A percentile compares a stretch with the other conserved stretches of the same genome.
Conservation (phyloP, 2,797 vertebrate genomes). For the Remorina albescens region DNA sequence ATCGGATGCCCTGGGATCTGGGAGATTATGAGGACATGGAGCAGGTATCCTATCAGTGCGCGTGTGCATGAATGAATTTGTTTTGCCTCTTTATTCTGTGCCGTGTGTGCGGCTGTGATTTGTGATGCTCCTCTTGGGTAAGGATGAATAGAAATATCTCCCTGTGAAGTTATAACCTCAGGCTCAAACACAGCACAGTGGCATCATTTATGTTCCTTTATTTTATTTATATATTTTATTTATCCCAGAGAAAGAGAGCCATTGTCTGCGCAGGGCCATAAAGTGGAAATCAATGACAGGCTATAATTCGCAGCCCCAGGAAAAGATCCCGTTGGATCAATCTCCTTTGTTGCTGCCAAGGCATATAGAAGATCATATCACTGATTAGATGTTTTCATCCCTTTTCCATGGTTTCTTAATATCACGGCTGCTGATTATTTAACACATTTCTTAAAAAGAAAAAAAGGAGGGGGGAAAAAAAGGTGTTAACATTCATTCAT, state of each 20-base stretch:
- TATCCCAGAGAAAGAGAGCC: conserved; percentile 56
- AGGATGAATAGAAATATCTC: conserved; percentile 67
- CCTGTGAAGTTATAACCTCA: conserved; percentile 62
- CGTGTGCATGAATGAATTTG: conserved; percentile 63
- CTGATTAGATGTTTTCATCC: conserved; percentile 1
- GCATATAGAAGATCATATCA: conserved; percentile 30
- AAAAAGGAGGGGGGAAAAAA: too few relatives aligned
- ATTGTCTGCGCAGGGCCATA: conserved; percentile 68
- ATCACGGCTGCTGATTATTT: background rate
- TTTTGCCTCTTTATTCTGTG: conserved; percentile 46
- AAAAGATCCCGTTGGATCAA: conserved; percentile 65
- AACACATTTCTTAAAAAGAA: conserved; percentile 9
- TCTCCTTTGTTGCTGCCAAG: conserved; percentile 50
- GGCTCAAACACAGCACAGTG: conserved; percentile 65
- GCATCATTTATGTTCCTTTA: conserved; percentile 65
- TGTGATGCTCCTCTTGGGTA: conserved; percentile 53
- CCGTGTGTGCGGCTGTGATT: conserved; percentile 62
- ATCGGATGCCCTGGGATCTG: conserved; percentile 49
- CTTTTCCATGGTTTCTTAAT: background rate
- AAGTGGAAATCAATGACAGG: conserved; percentile 77
- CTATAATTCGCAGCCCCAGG: conserved; percentile 68
- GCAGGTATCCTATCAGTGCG: conserved; percentile 35
- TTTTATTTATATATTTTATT: conserved; percentile 66
- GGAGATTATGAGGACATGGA: conserved; percentile 41
- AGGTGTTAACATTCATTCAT: conserved; percentile 12